Base-by-base conservation (phyloP, 1,140 invertebrate species). In the Chironomus tepperi region DNA sequence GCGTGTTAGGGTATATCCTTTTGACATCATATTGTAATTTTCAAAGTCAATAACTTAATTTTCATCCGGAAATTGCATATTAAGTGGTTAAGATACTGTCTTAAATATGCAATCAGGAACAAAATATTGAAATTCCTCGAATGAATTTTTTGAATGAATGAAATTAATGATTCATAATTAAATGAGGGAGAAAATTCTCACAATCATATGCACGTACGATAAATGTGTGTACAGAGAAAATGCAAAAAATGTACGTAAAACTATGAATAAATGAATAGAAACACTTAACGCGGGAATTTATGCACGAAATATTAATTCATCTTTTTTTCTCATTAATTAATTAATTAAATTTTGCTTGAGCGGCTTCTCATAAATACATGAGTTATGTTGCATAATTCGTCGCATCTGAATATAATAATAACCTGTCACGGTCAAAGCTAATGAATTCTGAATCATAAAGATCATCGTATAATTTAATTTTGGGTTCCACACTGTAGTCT, bases 401-500 rank as follows among this genome's bases (percentile, higher is more conserved):
- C 47, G n/a, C 65, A 18, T 70, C 65, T 70, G 19, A 70, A 70
- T 70, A 70, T 70, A 70, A 70, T 70, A 70, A 70, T 70, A 70
- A 70, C 65, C 10, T 21, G 19, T 70, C 65, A 70, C 65, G 65
- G 65, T 70, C 65, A 21, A 21, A 70, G 65, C 16, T 70, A 70
- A 70, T 70, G 65, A 70, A 70, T 70, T 70, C 65, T 70, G 19
- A 70, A 19, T 70, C 65, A 70, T 70, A 70, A 67, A 70, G 65
- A 57, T 57, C 47, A 57, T 15, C 47, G 24, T 34, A 34, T 34
- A 34, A 34, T 34, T 34, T 34, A 34, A 57, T 57, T 57, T 57
- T 57, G 12, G 47, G 47, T 57, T 34, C 24, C 24, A 34, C 24
- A 5, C 24, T 34, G 2, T 12, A 57, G 7, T 57, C 47, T 10